Conservation (phyloP, 1,140 invertebrate species). For the Dendroctonus ponderosae region DNA sequence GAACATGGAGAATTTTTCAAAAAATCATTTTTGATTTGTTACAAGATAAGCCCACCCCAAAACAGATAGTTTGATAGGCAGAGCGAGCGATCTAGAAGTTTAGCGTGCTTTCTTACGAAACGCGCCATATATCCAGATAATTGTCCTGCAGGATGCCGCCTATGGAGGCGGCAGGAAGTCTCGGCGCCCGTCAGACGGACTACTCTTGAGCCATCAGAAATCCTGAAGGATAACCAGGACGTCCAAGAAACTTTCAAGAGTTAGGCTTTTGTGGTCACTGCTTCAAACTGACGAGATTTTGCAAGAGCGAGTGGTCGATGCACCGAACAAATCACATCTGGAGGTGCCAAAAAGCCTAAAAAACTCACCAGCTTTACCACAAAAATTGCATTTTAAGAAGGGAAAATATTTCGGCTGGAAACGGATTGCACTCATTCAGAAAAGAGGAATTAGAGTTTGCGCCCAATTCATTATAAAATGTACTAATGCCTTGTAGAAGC, state of each 20-base stretch:
- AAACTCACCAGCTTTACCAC: neutral
- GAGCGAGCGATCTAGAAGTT: neutral
- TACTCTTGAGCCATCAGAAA: constrained; percentile 20
- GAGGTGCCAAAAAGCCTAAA: neutral
- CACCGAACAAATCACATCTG: neutral
- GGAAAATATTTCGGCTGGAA: neutral
- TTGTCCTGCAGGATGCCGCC: constrained; percentile 20
- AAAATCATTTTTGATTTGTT: neutral
- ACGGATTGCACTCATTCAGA: no score
- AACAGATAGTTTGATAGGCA: neutral
- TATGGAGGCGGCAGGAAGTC: constrained; percentile 24
- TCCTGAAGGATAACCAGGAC: constrained; percentile 18
- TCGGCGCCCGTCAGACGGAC: constrained; percentile 29
- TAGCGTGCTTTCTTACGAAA: neutral
- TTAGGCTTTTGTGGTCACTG: neutral
- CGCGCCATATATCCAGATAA: constrained; percentile 15
- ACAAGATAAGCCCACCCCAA: neutral
- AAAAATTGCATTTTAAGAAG: no score
- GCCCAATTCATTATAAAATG: no score
- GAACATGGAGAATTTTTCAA: neutral
- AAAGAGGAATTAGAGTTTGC: no score
- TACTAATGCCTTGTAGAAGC: no score
- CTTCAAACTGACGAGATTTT: no score
- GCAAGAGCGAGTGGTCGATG: no score
- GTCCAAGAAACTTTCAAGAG: neutral